Evolutionary conservation across 1,140 invertebrate genomes (phyloP), one percentile per base, ranked within the genome.

Genomic region (Ericerus pela): DNA sequence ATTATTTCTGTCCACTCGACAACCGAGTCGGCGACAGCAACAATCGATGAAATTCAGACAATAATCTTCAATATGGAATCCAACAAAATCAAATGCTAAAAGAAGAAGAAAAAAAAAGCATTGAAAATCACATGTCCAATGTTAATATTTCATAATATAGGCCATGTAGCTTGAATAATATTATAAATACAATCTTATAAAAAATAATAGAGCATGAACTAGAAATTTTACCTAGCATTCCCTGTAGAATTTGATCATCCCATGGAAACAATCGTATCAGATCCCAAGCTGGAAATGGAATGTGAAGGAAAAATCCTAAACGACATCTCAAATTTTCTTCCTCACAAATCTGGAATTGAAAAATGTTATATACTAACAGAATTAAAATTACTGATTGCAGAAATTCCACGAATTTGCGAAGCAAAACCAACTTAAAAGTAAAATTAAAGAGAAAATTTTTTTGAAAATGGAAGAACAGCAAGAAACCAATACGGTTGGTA

Each of bases 31-130:
- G 56, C 88, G 76, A 68, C 89, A 85, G 67, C 88, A 91, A 65
- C 88, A 92, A 64, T 93, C 88, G 5, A 93, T 85, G 62, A 92
- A 93, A 67, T 92, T 92, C 28, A 90, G 70, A 62, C 88, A 91
- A 65, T 94, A 92, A 64, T 91, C 88, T 53, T 85, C 82, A 60
- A 91, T 90, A 64, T 94, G 88, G 64, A 94, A 93, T 30, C 87
- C 88, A 31, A 92, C 84, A 79, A 92, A 83, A 68, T 92, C 88
- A 68, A 85, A 90, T 58, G 85, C 82, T 80, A 63, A 54, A 54
- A 55, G 5, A 47, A 12, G 56, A 38, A 37, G 14, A 11, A n/a
- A n/a, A n/a, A n/a, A n/a, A n/a, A n/a, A n/a, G n/a, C n/a, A n/a
- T n/a, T n/a, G n/a, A n/a, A n/a, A n/a, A n/a, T n/a, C n/a, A n/a